Conservation (phyloP, 1,140 invertebrate genomes). For the Meloidogyne hapla region DNA sequence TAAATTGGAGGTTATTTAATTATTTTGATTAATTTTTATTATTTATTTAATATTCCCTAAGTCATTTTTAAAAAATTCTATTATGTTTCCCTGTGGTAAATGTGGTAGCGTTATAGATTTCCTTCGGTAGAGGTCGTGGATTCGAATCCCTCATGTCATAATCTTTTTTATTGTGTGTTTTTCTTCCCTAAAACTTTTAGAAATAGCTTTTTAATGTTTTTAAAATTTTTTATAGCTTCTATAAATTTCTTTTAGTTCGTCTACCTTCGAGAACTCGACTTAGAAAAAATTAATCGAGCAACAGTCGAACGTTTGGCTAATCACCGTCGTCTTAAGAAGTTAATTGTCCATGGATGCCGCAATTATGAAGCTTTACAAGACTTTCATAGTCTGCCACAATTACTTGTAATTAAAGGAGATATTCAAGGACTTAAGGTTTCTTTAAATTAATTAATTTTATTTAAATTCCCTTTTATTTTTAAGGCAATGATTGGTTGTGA, state of each 20-base stretch:
- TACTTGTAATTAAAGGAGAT: slow-evolving; percentile 56
- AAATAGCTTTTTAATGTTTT: not conserved
- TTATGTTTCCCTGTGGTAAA: not conserved
- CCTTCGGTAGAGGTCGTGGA: no score
- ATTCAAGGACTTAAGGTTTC: slow-evolving; percentile 55
- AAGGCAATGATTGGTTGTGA: slow-evolving; percentile 30
- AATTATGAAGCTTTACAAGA: slow-evolving; percentile 63
- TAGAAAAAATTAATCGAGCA: slow-evolving; percentile 61
- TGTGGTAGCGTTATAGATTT: no score
- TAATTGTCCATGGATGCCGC: slow-evolving; percentile 62
- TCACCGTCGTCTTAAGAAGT: slow-evolving; percentile 56
- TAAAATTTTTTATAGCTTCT: not conserved
- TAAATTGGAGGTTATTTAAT: slow-evolving; percentile 50
- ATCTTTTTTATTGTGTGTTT: no score
- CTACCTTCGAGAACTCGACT: slow-evolving; percentile 60
- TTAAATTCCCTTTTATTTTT: not conserved
- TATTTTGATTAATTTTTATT: not conserved
- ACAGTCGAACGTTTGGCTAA: slow-evolving; percentile 59
- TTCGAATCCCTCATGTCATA: no score
- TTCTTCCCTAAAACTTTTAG: not conserved
- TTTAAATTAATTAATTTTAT: not conserved
- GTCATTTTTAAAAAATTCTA: no score
- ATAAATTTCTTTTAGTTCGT: slow-evolving; percentile 47
- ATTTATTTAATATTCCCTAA: no score
- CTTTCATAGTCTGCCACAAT: slow-evolving; percentile 58